Base-by-base conservation (phyloP, 2,888 invertebrate species). In the Xylophagus ater region DNA sequence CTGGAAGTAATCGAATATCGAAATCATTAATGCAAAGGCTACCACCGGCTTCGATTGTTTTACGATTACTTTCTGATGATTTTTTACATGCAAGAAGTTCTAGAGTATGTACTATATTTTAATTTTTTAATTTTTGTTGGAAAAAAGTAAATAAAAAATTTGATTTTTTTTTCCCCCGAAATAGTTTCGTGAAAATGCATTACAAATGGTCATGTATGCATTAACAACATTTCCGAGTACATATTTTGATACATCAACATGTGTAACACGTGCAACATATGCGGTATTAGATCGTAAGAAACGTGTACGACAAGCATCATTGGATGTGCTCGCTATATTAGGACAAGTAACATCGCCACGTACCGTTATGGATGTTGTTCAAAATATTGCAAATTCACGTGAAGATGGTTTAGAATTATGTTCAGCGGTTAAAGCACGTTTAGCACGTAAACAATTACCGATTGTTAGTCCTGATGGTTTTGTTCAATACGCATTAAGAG, bases 271-370 rank as follows among this genome's bases (percentile, higher is more conserved):
- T 52, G 47, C 70, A 54, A 46, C 58, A 47, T 44, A 58, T 37
- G 59, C 64, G 3, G 70, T 47, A 56, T 68, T 53, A 50, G 78
- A 60, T 57, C 76, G 73, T 49, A 86, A 80, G 52, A 74, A 78
- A 57, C 76, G 75, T 52, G 90, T 80, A 46, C 76, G 74, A 53
- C 89, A 74, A 66, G 89, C 74, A 45, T 82, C 73, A 40, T 72
- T 89, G 37, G 88, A 89, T 58, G 78, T 82, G 21, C 64, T 87
- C 32, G 82, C 88, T 1, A 78, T 81, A 17, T 61, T 88, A 28
- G 82, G 82, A 3, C 83, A 85, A 61, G 73, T 82, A 39, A 68
- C 77, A 48, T 74, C 76, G 1, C 67, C 70, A 19, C 67, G 71
- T 1, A 73, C 77, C 1, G 76, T 83, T 12, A 55, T 82, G 34